Conservation (phyloP, 35 echinoderm and acorn worm species). For the Amphiura filiformis region DNA sequence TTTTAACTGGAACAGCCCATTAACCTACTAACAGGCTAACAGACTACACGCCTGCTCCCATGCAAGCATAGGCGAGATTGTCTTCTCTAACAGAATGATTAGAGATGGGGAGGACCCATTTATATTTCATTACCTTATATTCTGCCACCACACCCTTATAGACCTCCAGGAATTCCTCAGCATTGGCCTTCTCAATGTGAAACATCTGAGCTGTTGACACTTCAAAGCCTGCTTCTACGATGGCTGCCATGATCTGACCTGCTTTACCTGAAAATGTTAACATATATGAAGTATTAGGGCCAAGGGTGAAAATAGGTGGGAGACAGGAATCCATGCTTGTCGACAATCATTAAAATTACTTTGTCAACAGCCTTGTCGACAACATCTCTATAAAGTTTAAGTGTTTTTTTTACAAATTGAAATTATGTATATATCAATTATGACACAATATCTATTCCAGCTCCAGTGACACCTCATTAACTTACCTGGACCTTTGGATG, state of each 20-base stretch:
- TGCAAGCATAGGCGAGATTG: too few species aligned
- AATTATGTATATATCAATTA: background rate
- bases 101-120: too few species aligned
- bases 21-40: too few species aligned
- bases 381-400: background rate
- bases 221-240: constrained; percentile 64
- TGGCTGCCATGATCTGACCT: constrained; percentile 88
- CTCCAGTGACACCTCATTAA: too few species aligned
- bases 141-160: background rate
- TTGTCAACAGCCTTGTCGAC: background rate
- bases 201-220: constrained; percentile 87
- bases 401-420: background rate
- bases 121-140: background rate
- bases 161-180: constrained; percentile 37
- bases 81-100: too few species aligned
- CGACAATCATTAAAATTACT: background rate
- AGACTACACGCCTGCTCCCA: too few species aligned
- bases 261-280: constrained; percentile 55
- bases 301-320: too few species aligned
- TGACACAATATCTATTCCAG: too few species aligned
- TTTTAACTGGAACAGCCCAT: too few species aligned
- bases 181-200: constrained; percentile 89
- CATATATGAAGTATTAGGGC: background rate
- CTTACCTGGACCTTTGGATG: too few species aligned
- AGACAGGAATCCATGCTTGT: background rate